phyloP scores from a whole-genome alignment of 2,797 vertebrate genomes.

The Naso thynnoides region DNA sequence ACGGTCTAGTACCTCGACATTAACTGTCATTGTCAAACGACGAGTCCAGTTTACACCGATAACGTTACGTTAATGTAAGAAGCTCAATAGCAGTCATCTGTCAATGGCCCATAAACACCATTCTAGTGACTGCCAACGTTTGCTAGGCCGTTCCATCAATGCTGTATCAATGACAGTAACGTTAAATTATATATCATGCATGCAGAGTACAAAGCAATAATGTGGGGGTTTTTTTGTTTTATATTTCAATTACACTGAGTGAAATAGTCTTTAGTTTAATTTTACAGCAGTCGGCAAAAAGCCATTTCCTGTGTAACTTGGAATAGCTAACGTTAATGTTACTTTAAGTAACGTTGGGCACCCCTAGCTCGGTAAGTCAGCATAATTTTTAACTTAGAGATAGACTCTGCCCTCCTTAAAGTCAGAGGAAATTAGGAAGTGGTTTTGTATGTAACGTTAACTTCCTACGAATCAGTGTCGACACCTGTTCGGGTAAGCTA shows the following conservation, averaged over 20 bases:
- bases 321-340: background rate
- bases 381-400: background rate
- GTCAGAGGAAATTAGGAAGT: accelerated
- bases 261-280: constrained; percentile 20
- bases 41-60: background rate
- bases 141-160: constrained; percentile 46
- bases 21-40: background rate
- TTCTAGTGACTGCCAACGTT: constrained; percentile 21
- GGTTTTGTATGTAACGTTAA: background rate
- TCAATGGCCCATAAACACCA: constrained; percentile 44
- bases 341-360: background rate
- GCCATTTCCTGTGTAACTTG: constrained; percentile 1
- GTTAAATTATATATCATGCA: background rate
- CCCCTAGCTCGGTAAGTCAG: background rate
- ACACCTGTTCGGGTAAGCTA: constrained; percentile 63
- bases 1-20: background rate
- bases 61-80: too few species aligned
- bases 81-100: constrained; percentile 63
- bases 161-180: constrained; percentile 30
- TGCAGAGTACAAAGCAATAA: background rate
- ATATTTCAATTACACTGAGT: constrained; percentile 1
- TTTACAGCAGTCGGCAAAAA: background rate
- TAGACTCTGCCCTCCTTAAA: accelerated
- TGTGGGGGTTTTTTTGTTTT: accelerated
- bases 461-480: too few species aligned